Percentiles rank a stretch among this genome's conserved stretches.
Evolutionary conservation across 2,888 invertebrate species (phyloP).

Genomic region (Leucania comma): DNA sequence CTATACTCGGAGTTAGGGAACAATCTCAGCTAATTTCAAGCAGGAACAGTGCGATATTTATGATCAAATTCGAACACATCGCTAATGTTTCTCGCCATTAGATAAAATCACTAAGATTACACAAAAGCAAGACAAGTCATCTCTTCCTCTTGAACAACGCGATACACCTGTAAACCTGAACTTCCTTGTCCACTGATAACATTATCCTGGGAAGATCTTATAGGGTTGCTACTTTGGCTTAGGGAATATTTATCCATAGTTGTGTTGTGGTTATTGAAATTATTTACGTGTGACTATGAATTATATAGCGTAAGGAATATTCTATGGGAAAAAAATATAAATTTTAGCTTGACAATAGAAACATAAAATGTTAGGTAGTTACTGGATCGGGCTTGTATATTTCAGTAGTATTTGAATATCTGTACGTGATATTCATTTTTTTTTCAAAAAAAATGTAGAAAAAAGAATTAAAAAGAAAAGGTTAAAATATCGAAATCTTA

Average conservation of each 20-base stretch:
- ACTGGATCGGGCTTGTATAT: no score
- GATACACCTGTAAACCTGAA: constrained; percentile 45
- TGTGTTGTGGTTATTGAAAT: not conserved
- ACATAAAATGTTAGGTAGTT: no score
- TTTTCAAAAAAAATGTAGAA: no score
- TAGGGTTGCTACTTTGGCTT: constrained; percentile 23
- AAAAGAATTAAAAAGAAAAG: no score
- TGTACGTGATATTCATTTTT: no score
- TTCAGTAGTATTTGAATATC: no score
- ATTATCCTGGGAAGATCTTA: constrained; percentile 22
- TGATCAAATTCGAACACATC: not conserved
- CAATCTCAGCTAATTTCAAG: not conserved
- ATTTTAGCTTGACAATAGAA: not conserved
- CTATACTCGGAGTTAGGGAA: not conserved
- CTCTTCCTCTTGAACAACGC: constrained; percentile 9
- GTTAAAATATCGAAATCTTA: no score
- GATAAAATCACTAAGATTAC: constrained; percentile 19
- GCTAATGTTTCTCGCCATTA: not conserved
- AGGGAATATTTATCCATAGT: no score
- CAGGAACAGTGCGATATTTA: no score
- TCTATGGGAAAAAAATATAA: not conserved
- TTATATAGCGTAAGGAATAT: not conserved
- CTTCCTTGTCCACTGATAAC: constrained; percentile 54
- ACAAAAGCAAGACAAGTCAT: constrained; percentile 21
- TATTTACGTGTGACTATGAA: not conserved